Evolutionary conservation across 2,113 vertebrate species (phyloP), one percentile per base, ranked within the genome.

Genomic region (Plestiodon gilberti): DNA sequence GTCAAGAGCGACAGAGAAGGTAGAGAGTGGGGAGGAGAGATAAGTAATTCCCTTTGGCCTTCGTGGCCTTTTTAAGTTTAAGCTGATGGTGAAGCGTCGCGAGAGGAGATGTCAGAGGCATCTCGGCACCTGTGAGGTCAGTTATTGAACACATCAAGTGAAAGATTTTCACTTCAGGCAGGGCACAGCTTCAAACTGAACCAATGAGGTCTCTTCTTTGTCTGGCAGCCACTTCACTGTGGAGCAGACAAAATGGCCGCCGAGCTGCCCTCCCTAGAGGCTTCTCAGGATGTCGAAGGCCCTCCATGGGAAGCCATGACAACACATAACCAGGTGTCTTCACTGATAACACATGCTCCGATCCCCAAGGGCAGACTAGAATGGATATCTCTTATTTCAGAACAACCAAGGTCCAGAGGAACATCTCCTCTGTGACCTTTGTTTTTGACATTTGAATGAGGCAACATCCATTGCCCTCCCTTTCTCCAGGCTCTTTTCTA

Each of bases 331-430:
- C 76, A 79, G 65, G 76, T 86, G 84, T 52, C 38, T 86, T 40
- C 2, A 25, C 76, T 79, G 84, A 86, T 86, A 86, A 86, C 76
- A 40, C 84, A 17, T 23, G 6, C 40, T 30, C 65, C 23, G 8
- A 52, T 79, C 84, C 84, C 84, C 76, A 59, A 71, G 84, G 65
- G 76, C 76, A 70, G 65, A 28, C 35, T 48, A 71, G 59, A 79
- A 86, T 86, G 84, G 76, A n/a, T 86, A 86, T 86, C 84, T 86
- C 84, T 79, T 48, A 40, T 71, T 79, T 86, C 84, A 86, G 84
- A 86, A 86, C 76, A 86, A 71, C 52, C 52, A 4, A 1, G 55
- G 7, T 15, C 84, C 55, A 79, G 79, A 86, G 76, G 71, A 86
- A 71, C 79, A 86, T 86, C 84, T 86, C 65, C 84, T 79, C 52